Base-by-base conservation (phyloP, 2,797 vertebrate species). In the Vipera latastei region DNA sequence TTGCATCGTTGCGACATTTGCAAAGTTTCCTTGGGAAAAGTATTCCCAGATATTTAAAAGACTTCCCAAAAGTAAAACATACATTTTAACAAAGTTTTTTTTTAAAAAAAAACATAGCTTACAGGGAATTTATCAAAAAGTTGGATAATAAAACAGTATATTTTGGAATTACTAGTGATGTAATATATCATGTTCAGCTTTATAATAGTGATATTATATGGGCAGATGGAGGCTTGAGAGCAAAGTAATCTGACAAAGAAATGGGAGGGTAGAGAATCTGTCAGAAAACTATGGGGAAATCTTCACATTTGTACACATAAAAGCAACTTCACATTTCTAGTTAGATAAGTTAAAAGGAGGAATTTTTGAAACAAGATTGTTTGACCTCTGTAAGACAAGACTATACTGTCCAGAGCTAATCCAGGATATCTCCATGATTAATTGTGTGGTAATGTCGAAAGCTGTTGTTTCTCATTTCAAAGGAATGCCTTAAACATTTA, bases 351-450 rank as follows among this genome's bases (percentile, higher is more conserved):
- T 93, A 93, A 91, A 94, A 90, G 93, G 94, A 88, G 65, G 93
- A 92, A 91, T 90, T 95, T 95, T 94, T 93, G 95, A 94, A 97
- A 94, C 63, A 93, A 93, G 56, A 91, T 95, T 90, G 69, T 90
- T 26, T 95, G 93, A 94, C 92, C 0, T 1, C 90, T 90, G 73
- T 88, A 89, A 93, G 90, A 93, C 63, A 60, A 93, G 93, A 38
- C 26, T 90, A 48, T 94, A 92, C 93, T 94, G 91, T 94, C 88
- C 93, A 90, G 95, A 95, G 63, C 89, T 95, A 94, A 95, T 92
- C 95, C 96, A 94, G 91, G 95, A 59, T 95, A 96, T 93, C 93
- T 93, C 85, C 53, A 60, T 94, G 94, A 91, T 95, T 95, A 94
- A 93, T 94, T 94, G 89, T 94, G n/a, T 95, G 92, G 91, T 88